Evolutionary conservation across 2,113 vertebrate genomes (phyloP).

Genomic region (Apistogramma diplotaenia): DNA sequence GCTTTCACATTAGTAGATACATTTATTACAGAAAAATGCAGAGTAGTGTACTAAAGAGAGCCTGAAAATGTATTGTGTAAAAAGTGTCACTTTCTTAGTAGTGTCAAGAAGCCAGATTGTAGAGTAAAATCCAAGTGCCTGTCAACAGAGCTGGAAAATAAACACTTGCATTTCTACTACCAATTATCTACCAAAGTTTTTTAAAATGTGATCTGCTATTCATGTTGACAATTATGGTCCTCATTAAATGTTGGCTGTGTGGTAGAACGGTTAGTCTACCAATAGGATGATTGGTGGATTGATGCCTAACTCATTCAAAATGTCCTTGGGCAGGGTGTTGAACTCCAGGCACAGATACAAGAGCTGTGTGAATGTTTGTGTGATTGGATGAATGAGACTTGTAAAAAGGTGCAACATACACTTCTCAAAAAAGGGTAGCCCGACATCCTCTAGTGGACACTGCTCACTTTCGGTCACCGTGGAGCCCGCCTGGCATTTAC

Average conservation of each 20-base stretch:
- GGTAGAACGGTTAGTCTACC: neutral
- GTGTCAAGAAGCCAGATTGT: neutral
- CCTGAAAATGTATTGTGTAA: neutral
- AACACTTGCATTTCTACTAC: no score
- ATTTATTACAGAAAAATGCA: neutral
- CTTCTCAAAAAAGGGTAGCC: no score
- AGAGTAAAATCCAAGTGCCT: no score
- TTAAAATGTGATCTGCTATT: neutral
- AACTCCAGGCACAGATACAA: neutral
- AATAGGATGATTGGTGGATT: no score
- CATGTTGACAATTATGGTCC: neutral
- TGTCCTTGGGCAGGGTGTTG: accelerated
- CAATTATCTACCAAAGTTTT: no score
- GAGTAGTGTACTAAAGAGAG: neutral
- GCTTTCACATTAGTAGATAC: neutral
- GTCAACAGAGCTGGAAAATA: no score
- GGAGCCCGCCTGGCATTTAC: no score
- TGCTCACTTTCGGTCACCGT: no score
- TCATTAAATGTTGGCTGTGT: neutral
- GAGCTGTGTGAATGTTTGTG: neutral
- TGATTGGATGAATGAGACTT: neutral
- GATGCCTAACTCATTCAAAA: neutral
- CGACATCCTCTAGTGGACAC: no score
- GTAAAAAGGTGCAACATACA: no score
- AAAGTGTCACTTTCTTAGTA: neutral